Evolutionary conservation across 2,797 vertebrate species (phyloP), one percentile per base, ranked within the genome.

Genomic region (Helostoma temminkii): DNA sequence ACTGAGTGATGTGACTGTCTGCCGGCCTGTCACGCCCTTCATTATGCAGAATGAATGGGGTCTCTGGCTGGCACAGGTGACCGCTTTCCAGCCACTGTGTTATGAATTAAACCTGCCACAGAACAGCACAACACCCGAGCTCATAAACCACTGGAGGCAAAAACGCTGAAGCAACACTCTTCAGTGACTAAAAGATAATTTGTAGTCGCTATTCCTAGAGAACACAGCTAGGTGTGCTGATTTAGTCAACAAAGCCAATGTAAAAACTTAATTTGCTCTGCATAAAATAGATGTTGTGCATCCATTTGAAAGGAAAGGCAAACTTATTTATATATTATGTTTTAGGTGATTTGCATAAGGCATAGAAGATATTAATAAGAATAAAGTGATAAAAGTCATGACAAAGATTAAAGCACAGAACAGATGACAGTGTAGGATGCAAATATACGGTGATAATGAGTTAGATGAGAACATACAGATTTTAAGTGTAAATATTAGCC

Each of bases 11-110:
- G 78, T 18, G 4, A 76, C 46, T 42, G 71, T 70, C 78, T 66
- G 74, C 56, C 3, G 7, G 57, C 47, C 74, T 66, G 76, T 77
- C 74, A 59, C 12, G 3, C 53, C 50, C 66, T 56, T 72, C 75
- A 52, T 82, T 83, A 64, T 49, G 56, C 71, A 63, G 61, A 67
- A 84, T 80, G 75, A 85, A 86, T 86, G 78, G 63, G 28, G 36
- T 19, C 81, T 71, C 67, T 59, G 60, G 34, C 63, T 74, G 74
- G 69, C 63, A 71, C 76, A 77, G 77, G 68, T 80, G 62, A 86
- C 72, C 18, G 19, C 59, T 73, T 78, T 77, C 66, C 71, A 71
- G 71, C 61, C 59, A 64, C 58, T 34, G 55, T 50, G 70, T 66
- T 59, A 60, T 84, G 67, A 77, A 86, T 82, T 71, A 66, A 70